These are phyloP conservation scores for Julus scandinavius DNA, from an alignment of 2,888 invertebrate genomes.

Conservation along the genomic window DNA sequence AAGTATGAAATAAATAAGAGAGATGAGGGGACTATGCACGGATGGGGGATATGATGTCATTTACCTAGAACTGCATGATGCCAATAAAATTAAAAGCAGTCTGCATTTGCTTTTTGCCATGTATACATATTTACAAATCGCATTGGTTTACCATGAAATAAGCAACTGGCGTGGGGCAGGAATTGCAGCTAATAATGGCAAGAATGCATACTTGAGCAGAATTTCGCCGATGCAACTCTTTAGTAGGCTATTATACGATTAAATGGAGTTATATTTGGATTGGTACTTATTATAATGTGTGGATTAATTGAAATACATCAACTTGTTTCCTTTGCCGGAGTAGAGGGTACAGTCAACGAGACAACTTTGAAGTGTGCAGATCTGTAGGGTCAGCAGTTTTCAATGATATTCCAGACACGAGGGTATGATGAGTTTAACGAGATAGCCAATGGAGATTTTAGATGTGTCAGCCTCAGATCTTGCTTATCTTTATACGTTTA, in stretches of 20 bases:
- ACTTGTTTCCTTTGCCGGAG: background rate
- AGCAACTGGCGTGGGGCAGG: slow-evolving; percentile 26
- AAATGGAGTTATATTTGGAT: slow-evolving; percentile 34
- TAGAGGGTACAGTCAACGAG: background rate
- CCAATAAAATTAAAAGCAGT: slow-evolving; percentile 44
- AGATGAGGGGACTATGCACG: slow-evolving; percentile 36
- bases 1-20: slow-evolving; percentile 43
- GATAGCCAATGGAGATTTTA: background rate
- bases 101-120: slow-evolving; percentile 31
- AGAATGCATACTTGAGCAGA: slow-evolving; percentile 40
- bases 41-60: slow-evolving; percentile 23
- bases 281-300: slow-evolving; percentile 14
- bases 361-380: background rate
- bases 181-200: slow-evolving; percentile 36
- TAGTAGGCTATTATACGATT: slow-evolving; percentile 42
- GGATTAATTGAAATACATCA: slow-evolving; percentile 40
- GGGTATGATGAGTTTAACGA: background rate
- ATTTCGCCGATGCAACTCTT: slow-evolving; percentile 42
- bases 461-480: background rate
- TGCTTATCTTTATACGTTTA: background rate
- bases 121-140: slow-evolving; percentile 44
- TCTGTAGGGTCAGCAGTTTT: background rate
- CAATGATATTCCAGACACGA: background rate
- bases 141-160: slow-evolving; percentile 35
- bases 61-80: slow-evolving; percentile 40